Evolutionary conservation across 2,113 vertebrate species (phyloP).

Genomic region (Taxidea taxus): DNA sequence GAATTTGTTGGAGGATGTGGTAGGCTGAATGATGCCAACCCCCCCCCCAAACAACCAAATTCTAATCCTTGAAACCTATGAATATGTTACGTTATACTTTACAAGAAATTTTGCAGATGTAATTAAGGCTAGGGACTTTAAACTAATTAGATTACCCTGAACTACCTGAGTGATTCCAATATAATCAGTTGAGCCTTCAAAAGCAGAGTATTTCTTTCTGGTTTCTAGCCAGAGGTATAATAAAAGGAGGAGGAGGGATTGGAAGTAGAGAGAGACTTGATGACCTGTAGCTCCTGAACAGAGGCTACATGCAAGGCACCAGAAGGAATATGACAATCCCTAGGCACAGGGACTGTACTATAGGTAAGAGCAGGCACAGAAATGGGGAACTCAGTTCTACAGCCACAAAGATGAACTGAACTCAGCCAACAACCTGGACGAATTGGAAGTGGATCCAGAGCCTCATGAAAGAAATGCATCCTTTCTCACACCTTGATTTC

Average conservation of each 20-base stretch:
- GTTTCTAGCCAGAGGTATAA: neutral
- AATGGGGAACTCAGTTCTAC: neutral
- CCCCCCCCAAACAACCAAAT: too few species aligned
- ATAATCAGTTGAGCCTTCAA: neutral
- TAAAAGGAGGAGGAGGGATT: neutral
- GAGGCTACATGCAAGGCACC: neutral
- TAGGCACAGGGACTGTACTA: neutral
- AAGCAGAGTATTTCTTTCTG: neutral
- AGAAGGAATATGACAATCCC: neutral
- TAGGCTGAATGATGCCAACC: too few species aligned
- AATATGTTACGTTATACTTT: neutral
- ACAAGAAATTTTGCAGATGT: neutral
- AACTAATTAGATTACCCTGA: neutral
- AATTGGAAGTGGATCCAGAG: neutral
- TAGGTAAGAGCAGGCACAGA: neutral
- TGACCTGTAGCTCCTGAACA: neutral
- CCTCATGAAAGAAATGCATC: neutral
- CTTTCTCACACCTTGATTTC: neutral
- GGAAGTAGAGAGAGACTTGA: neutral
- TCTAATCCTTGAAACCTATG: neutral
- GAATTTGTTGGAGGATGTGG: neutral
- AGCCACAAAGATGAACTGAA: neutral
- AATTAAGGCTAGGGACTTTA: neutral
- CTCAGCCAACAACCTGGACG: neutral
- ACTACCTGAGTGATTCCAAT: neutral